Base-by-base conservation (phyloP, 1,140 invertebrate species). In the Euura saliciscinereae region DNA sequence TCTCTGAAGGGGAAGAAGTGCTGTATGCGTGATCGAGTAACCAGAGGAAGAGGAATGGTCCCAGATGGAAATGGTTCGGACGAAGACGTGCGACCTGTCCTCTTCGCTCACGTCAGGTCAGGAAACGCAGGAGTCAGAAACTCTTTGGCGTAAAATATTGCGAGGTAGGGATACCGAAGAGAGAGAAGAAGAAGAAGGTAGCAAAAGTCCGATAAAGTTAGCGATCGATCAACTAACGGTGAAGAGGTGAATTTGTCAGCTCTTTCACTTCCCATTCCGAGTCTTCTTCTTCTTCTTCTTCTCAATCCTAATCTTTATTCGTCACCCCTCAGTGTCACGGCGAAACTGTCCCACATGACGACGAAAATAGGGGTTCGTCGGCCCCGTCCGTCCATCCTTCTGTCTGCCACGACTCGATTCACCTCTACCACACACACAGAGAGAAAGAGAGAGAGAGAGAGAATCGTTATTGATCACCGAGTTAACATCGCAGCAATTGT, bases 401-500 rank as follows among this genome's bases (percentile, higher is more conserved):
- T 3, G 51, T 59, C 51, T 59, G 10, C 51, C 8, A 59, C 28
- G 28, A 59, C 13, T 59, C 51, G 3, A 11, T 8, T n/a, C 28
- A 28, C 28, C 28, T 28, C 51, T 59, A 3, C 51, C 28, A 28
- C 28, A 28, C 28, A 28, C 28, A 28, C 28, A 28, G 28, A 28
- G 28, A 28, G 28, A 28, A 28, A 28, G 28, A 28, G 28, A 28
- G 28, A 28, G 28, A 28, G 28, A 28, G 8, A 28, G 51, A 59
- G 8, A 59, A 2, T 59, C 51, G 51, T 59, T 59, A 59, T 59
- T 59, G 51, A 59, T 59, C 51, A 59, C 5, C 51, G 51, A 59
- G 51, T 59, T 59, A 59, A 59, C 13, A 59, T 59, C 51, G 51
- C 51, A 59, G 51, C 51, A 59, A 59, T 59, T 59, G 51, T 59